Evolutionary conservation across 2,113 vertebrate genomes (phyloP).

Genomic region (Heloderma charlesbogerti): DNA sequence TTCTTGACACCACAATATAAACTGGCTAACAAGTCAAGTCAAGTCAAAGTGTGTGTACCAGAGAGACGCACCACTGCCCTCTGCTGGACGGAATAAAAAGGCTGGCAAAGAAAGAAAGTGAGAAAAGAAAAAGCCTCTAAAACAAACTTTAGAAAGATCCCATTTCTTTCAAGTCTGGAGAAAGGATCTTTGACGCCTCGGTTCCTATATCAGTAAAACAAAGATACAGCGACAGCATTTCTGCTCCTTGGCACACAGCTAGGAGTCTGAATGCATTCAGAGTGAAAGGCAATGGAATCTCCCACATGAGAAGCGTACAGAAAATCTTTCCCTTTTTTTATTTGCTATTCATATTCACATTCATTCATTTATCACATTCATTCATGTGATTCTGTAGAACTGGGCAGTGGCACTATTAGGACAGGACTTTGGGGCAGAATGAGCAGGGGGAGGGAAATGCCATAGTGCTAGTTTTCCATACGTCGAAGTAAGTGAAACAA

Average conservation of each 20-base stretch:
- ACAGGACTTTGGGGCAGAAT: too few species aligned
- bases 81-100: constrained; percentile 24
- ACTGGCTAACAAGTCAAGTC: neutral
- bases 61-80: neutral
- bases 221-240: neutral
- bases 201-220: neutral
- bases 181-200: neutral
- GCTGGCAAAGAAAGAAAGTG: neutral
- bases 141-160: constrained; percentile 1
- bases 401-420: too few species aligned
- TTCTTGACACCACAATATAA: constrained; percentile 18
- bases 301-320: neutral
- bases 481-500: too few species aligned
- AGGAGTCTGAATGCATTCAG: neutral
- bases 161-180: neutral
- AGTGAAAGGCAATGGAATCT: neutral
- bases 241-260: neutral
- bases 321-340: neutral
- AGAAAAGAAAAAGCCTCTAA: neutral
- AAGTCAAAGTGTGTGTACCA: neutral
- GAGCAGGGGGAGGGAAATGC: too few species aligned
- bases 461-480: too few species aligned
- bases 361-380: neutral
- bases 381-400: neutral
- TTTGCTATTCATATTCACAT: neutral